Conservation (phyloP, 1,140 invertebrate genomes). For the Leucophenga varia region DNA sequence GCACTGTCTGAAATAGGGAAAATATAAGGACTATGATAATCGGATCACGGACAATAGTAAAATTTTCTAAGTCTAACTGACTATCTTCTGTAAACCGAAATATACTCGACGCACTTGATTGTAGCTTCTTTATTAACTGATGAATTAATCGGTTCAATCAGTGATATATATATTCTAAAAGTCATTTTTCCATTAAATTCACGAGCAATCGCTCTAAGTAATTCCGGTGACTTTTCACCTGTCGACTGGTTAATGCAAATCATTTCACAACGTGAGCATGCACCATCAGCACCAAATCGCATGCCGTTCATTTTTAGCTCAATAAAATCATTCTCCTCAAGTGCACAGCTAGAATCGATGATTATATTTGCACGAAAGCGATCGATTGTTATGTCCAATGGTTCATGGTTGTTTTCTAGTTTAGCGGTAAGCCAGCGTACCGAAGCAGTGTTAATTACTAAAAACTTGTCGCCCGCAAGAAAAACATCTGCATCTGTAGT, state of each 20-base stretch:
- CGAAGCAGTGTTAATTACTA: slow-evolving; percentile 78
- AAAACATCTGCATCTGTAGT: no score
- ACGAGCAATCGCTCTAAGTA: slow-evolving; percentile 76
- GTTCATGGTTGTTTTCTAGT: slow-evolving; percentile 58
- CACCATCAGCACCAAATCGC: slow-evolving; percentile 67
- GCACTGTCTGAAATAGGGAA: no score
- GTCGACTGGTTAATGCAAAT: slow-evolving; percentile 88
- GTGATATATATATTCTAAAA: slow-evolving; percentile 74
- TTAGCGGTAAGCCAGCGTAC: slow-evolving; percentile 68
- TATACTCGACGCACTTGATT: no score
- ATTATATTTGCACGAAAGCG: slow-evolving; percentile 72
- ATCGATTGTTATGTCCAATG: slow-evolving; percentile 61
- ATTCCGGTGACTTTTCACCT: slow-evolving; percentile 78
- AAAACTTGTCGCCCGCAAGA: no score
- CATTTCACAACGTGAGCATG: slow-evolving; percentile 90
- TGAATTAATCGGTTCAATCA: no score
- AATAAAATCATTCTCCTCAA: slow-evolving; percentile 78
- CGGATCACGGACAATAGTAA: no score
- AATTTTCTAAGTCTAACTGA: no score
- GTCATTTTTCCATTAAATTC: slow-evolving; percentile 72
- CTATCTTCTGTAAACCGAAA: no score
- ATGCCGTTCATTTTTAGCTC: slow-evolving; percentile 66
- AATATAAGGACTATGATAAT: no score
- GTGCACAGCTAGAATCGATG: slow-evolving; percentile 63
- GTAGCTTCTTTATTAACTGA: no score